Evolutionary conservation across 1,140 invertebrate species (phyloP).

Genomic region (Trichogramma pretiosum): DNA sequence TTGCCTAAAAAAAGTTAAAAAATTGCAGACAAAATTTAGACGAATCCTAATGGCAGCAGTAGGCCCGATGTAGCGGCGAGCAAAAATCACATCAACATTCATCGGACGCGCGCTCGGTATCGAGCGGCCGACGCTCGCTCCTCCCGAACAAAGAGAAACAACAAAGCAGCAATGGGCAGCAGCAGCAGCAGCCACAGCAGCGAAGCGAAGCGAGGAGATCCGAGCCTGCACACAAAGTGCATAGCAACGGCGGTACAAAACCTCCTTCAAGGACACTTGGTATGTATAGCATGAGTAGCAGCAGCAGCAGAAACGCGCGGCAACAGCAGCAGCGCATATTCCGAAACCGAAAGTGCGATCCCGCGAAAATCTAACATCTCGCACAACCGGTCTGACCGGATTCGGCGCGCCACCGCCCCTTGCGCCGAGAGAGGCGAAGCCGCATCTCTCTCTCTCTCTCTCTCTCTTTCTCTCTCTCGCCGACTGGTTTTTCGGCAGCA

Average conservation of each 20-base stretch:
- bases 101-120: background rate
- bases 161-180: background rate
- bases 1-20: no score
- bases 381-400: conserved; percentile 47
- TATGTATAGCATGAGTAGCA: no score
- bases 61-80: no score
- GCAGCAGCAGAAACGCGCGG: background rate
- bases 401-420: conserved; percentile 26
- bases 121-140: background rate
- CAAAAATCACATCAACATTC: background rate
- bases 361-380: conserved; percentile 49
- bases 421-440: no score
- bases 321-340: conserved; percentile 28
- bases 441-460: background rate
- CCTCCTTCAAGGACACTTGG: conserved; percentile 39
- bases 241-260: conserved; percentile 5
- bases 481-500: conserved; percentile 16
- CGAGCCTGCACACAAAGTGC: background rate
- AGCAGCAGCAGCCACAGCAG: conserved; percentile 1
- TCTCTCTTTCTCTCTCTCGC: background rate
- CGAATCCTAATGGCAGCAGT: no score
- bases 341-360: conserved; percentile 49
- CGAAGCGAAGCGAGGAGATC: background rate
- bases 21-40: no score
- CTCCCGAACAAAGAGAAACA: background rate